These are phyloP conservation scores for Sanderia malayensis DNA, from an alignment of 30 jellyfish, hydroid and myxozoan species.

Conservation along the genomic window DNA sequence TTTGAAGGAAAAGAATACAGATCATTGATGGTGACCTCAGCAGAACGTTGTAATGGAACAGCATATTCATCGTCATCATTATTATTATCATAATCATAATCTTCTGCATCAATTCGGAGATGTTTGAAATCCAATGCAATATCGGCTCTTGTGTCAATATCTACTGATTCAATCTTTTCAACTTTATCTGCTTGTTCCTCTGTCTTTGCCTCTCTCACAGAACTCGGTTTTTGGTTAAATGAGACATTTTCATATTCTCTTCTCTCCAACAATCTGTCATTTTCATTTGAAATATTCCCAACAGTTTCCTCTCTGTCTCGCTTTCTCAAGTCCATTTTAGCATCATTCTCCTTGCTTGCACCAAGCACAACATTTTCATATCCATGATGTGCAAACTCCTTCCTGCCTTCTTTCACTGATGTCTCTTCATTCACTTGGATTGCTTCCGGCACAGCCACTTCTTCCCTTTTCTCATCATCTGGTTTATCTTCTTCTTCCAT, in stretches of 20 bases:
- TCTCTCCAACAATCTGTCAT: not conserved
- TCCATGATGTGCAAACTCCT: not conserved
- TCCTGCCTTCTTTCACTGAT: not conserved
- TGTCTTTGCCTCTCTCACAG: not conserved
- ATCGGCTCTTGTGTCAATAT: not conserved
- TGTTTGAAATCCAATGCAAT: slow-evolving; percentile 29
- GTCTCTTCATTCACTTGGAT: not conserved
- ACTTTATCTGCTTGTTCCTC: not conserved
- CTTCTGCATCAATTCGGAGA: slow-evolving; percentile 46
- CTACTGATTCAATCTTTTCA: not conserved
- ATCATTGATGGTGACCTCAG: not conserved
- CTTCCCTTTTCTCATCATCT: not conserved
- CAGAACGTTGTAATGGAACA: slow-evolving; percentile 22
- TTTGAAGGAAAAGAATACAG: not conserved
- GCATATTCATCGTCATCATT: slow-evolving; percentile 22
- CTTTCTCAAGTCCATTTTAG: no score
- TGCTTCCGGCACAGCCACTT: not conserved
- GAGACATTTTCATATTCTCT: slow-evolving; percentile 10
- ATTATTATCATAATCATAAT: slow-evolving; percentile 33
- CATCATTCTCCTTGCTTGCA: no score
- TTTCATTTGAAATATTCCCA: no score
- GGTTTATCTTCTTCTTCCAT: not conserved
- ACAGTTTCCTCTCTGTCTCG: no score
- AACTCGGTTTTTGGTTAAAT: not conserved
- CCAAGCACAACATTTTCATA: slow-evolving; percentile 3